These are phyloP conservation scores for Zoroaster sp. DNA, from an alignment of 53 echinoderm and acorn worm genomes.

Conservation along the genomic window DNA sequence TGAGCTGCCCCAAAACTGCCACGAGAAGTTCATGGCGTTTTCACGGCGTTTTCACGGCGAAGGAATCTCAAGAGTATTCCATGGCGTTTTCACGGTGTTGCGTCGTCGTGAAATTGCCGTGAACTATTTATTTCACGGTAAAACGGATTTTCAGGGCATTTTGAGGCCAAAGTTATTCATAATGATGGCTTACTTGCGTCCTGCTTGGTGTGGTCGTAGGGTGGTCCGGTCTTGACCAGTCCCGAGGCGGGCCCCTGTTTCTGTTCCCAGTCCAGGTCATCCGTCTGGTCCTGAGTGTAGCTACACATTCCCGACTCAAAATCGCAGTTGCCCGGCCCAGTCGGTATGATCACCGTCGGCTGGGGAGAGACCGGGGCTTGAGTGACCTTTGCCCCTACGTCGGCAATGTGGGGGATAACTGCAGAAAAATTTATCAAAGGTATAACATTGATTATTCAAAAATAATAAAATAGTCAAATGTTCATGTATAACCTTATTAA, in stretches of 20 bases:
- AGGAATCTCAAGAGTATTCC: no score
- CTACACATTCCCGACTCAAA: slow-evolving; percentile 75
- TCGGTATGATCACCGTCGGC: slow-evolving; percentile 53
- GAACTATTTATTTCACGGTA: no score
- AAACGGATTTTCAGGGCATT: no score
- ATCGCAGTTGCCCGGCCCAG: slow-evolving; percentile 79
- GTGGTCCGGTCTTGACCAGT: background rate
- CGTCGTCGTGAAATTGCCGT: no score
- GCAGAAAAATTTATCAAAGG: background rate
- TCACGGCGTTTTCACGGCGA: no score
- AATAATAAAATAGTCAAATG: background rate
- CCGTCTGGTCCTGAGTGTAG: slow-evolving; percentile 58
- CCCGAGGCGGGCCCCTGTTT: slow-evolving; percentile 44
- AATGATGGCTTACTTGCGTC: slow-evolving; percentile 59
- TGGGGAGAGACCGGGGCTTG: slow-evolving; percentile 40
- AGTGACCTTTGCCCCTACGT: slow-evolving; percentile 23
- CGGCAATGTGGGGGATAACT: slow-evolving; percentile 30
- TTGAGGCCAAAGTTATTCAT: no score
- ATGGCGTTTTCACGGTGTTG: no score
- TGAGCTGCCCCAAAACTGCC: no score
- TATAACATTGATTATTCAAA: background rate
- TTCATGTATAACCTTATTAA: no score
- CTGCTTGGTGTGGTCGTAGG: slow-evolving; percentile 68
- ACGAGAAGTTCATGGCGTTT: no score
- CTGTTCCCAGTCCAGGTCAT: slow-evolving; percentile 66